These are phyloP conservation scores for Pangasius larnaudii DNA, from an alignment of 2,797 vertebrate species.

Conservation along the genomic window DNA sequence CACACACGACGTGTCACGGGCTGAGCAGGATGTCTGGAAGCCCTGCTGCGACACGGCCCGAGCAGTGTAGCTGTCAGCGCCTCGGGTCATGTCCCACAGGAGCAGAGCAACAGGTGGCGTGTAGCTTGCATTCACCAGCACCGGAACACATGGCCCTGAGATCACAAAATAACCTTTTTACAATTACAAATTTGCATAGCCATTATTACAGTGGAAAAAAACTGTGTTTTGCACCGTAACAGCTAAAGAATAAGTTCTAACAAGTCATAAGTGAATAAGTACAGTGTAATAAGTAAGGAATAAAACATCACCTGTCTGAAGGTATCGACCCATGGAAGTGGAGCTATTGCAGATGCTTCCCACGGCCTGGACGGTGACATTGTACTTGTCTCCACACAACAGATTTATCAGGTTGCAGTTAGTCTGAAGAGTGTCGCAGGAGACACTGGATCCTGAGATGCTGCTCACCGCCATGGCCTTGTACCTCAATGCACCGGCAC, in stretches of 20 bases:
- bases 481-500: constrained; percentile 71
- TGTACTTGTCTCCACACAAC: constrained; percentile 74
- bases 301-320: constrained; percentile 73
- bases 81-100: constrained; percentile 68
- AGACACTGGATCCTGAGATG: constrained; percentile 50
- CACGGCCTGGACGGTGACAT: constrained; percentile 64
- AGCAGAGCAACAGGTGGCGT: constrained; percentile 65
- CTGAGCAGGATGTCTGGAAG: constrained; percentile 60
- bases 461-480: constrained; percentile 48
- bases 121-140: constrained; percentile 65
- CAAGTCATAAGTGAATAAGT: background rate
- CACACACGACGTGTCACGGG: constrained; percentile 68
- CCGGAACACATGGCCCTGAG: constrained; percentile 73
- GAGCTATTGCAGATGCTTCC: constrained; percentile 70
- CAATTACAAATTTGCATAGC: background rate
- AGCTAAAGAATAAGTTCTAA: background rate
- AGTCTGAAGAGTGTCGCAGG: constrained; percentile 63
- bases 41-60: constrained; percentile 67
- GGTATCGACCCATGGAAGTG: constrained; percentile 59
- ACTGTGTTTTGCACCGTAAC: background rate
- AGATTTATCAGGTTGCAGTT: constrained; percentile 68
- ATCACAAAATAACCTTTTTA: background rate
- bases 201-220: background rate
- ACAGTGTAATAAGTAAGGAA: background rate
- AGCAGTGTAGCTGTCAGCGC: constrained; percentile 67